Evolutionary conservation across 2,113 vertebrate species (phyloP).

Genomic region (Odontesthes bonariensis): DNA sequence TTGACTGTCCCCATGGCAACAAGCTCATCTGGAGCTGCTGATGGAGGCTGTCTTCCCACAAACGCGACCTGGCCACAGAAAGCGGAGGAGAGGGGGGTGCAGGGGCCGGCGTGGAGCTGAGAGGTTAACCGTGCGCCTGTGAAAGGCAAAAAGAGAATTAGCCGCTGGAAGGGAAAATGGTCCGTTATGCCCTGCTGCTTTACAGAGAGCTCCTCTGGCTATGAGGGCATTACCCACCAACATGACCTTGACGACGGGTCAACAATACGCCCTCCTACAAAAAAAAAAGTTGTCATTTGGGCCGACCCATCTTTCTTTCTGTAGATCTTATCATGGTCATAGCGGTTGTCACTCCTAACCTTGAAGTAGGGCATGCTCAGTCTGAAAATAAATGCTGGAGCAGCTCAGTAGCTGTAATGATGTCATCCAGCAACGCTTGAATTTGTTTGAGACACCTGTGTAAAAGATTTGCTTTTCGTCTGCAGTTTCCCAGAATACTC

Average conservation of each 20-base stretch:
- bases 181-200: conserved; percentile 46
- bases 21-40: conserved; percentile 79
- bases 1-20: conserved; percentile 86
- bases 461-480: conserved; percentile 39
- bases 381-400: conserved; percentile 22
- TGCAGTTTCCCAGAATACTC: conserved; percentile 74
- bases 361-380: conserved; percentile 49
- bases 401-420: conserved; percentile 42
- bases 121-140: conserved; percentile 54
- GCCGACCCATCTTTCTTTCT: conserved; percentile 37
- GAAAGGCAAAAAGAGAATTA: conserved; percentile 46
- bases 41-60: conserved; percentile 70
- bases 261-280: conserved; percentile 2
- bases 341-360: conserved; percentile 51
- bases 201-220: conserved; percentile 36
- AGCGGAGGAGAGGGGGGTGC: conserved; percentile 21
- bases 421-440: conserved; percentile 41
- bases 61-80: conserved; percentile 66
- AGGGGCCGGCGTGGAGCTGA: conserved; percentile 12
- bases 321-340: conserved; percentile 40
- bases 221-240: conserved; percentile 9
- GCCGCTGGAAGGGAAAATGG: conserved; percentile 46
- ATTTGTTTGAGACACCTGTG: conserved; percentile 49
- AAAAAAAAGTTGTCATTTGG: conserved; percentile 17
- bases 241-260: conserved; percentile 69